phyloP scores from a whole-genome alignment of 1,140 invertebrate species.

The Galleria mellonella region DNA sequence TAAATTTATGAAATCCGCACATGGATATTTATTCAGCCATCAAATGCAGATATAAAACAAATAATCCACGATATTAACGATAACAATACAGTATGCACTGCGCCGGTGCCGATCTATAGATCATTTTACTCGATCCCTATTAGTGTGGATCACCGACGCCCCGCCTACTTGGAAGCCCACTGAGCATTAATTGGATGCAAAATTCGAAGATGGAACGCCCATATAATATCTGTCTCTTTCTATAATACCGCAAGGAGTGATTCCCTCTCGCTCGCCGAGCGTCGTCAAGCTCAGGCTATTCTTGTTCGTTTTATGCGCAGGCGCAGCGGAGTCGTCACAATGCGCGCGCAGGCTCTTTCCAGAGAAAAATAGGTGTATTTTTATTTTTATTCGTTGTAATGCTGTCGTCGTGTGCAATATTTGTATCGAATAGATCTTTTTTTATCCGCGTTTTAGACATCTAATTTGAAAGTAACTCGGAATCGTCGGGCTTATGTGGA shows the following conservation, averaged over 20 bases:
- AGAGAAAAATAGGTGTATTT: conserved; percentile 60
- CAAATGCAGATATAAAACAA: conserved; percentile 62
- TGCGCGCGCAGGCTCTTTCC: conserved; percentile 50
- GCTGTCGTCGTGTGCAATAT: conserved; percentile 65
- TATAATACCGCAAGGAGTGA: neutral
- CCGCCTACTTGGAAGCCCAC: conserved; percentile 63
- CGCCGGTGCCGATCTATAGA: conserved; percentile 60
- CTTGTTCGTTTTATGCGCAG: conserved; percentile 52
- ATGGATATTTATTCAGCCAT: conserved; percentile 60
- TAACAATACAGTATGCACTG: conserved; percentile 60
- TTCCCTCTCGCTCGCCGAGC: conserved; percentile 19
- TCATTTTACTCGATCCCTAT: conserved; percentile 67
- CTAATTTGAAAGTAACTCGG: conserved; percentile 57
- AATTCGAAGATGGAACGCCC: conserved; percentile 56
- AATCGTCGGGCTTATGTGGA: conserved; percentile 26
- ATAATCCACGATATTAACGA: conserved; percentile 55
- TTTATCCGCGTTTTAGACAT: conserved; percentile 49
- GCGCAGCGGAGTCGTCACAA: conserved; percentile 44
- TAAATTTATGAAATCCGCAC: conserved; percentile 35
- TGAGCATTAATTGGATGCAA: conserved; percentile 67
- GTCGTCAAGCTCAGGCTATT: conserved; percentile 20
- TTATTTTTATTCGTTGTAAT: conserved; percentile 45
- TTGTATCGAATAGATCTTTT: conserved; percentile 60
- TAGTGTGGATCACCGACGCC: conserved; percentile 49
- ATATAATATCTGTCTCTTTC: conserved; percentile 33